Conservation (phyloP, 92 coral and sea anemone genomes). For the Nematostella vectensis region DNA sequence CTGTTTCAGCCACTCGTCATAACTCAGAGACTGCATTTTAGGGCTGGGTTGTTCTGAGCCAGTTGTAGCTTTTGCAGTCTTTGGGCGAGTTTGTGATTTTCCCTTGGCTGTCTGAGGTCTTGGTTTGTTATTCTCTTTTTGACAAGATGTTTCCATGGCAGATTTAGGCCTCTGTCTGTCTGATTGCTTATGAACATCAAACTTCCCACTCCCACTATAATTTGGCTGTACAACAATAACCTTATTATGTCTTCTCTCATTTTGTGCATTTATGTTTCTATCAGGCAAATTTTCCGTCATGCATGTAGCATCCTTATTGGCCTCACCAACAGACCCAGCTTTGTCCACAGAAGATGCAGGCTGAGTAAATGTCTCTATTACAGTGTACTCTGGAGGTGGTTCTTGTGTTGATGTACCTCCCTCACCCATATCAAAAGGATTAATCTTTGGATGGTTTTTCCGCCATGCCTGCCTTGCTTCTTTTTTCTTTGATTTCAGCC, state of each 20-base stretch:
- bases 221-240: no score
- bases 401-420: slow-evolving; percentile 4
- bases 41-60: slow-evolving; percentile 1
- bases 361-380: slow-evolving; percentile 41
- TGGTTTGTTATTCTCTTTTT: background rate
- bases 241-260: no score
- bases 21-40: slow-evolving; percentile 58
- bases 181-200: background rate
- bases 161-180: slow-evolving; percentile 26
- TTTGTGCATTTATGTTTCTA: no score
- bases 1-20: slow-evolving; percentile 69
- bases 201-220: no score
- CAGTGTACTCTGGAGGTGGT: slow-evolving; percentile 55
- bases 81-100: background rate
- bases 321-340: no score
- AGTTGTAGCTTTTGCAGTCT: background rate
- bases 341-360: background rate
- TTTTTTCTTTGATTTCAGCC: slow-evolving; percentile 49
- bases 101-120: slow-evolving; percentile 42
- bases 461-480: slow-evolving; percentile 38
- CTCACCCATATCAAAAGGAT: slow-evolving; percentile 31
- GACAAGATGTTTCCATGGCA: slow-evolving; percentile 13
- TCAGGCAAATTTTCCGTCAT: no score
- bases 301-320: no score
- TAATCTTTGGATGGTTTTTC: slow-evolving; percentile 34